These are phyloP conservation scores for Mesitornis unicolor DNA, from an alignment of 2,113 vertebrate species.

Conservation along the genomic window DNA sequence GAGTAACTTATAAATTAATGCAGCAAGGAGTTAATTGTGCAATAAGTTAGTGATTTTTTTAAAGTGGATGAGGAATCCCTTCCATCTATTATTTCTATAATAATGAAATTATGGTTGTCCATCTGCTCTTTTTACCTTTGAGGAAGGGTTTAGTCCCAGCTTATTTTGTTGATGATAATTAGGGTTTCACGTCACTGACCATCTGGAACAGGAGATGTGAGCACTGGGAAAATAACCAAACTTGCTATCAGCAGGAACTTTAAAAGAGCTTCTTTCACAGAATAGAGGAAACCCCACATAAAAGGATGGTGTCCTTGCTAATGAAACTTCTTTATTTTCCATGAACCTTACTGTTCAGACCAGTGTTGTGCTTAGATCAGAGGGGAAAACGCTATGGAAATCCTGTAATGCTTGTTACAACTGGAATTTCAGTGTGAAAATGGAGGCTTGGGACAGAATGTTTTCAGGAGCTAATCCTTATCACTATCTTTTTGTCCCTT, in stretches of 20 bases:
- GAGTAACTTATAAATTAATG: neutral
- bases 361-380: neutral
- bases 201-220: slow-evolving; percentile 48
- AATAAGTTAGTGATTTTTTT: neutral
- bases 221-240: slow-evolving; percentile 43
- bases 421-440: slow-evolving; percentile 19
- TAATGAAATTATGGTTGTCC: slow-evolving; percentile 42
- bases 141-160: slow-evolving; percentile 43
- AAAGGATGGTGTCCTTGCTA: neutral
- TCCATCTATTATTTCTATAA: slow-evolving; percentile 28
- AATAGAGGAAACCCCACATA: neutral
- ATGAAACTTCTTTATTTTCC: neutral
- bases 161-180: slow-evolving; percentile 55
- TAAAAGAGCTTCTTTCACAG: slow-evolving; percentile 6
- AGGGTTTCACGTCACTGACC: slow-evolving; percentile 46
- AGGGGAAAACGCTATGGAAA: neutral
- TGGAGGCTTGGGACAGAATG: neutral
- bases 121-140: slow-evolving; percentile 64
- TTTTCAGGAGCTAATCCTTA: slow-evolving; percentile 5
- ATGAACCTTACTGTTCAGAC: neutral
- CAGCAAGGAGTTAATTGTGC: neutral
- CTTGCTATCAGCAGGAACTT: slow-evolving; percentile 22
- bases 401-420: neutral
- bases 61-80: neutral
- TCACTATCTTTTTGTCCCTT: neutral